Evolutionary conservation across 2,797 vertebrate species (phyloP).

Genomic region (Ciconia nigra): DNA sequence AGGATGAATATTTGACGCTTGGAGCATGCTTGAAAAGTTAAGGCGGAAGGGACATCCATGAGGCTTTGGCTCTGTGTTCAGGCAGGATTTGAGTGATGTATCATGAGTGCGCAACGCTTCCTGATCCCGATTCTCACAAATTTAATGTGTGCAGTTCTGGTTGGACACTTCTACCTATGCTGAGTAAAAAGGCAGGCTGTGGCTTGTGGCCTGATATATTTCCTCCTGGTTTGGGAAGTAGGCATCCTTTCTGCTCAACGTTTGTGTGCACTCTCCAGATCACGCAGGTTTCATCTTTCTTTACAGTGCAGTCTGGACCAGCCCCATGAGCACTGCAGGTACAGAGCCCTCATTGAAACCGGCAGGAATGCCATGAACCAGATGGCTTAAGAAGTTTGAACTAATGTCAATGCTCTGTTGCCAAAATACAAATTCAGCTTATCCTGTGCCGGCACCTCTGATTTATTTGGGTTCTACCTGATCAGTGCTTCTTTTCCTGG

Average conservation of each 20-base stretch:
- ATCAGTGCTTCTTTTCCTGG: neutral
- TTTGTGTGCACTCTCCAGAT: rapidly evolving
- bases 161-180: neutral
- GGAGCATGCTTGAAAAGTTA: neutral
- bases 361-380: neutral
- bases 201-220: rapidly evolving
- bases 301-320: neutral
- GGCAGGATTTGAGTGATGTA: neutral
- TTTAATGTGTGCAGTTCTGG: rapidly evolving
- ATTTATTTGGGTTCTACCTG: neutral
- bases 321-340: neutral
- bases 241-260: neutral
- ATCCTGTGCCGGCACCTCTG: neutral
- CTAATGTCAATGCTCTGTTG: neutral
- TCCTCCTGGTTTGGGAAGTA: neutral
- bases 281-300: neutral
- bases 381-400: neutral
- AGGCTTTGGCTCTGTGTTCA: neutral
- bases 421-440: neutral
- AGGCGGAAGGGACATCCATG: neutral
- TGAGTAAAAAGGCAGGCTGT: neutral
- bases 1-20: neutral
- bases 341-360: neutral
- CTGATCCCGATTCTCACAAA: rapidly evolving
- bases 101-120: rapidly evolving